phyloP scores from a whole-genome alignment of 2,797 vertebrate species.

The Austrolebias charrua region DNA sequence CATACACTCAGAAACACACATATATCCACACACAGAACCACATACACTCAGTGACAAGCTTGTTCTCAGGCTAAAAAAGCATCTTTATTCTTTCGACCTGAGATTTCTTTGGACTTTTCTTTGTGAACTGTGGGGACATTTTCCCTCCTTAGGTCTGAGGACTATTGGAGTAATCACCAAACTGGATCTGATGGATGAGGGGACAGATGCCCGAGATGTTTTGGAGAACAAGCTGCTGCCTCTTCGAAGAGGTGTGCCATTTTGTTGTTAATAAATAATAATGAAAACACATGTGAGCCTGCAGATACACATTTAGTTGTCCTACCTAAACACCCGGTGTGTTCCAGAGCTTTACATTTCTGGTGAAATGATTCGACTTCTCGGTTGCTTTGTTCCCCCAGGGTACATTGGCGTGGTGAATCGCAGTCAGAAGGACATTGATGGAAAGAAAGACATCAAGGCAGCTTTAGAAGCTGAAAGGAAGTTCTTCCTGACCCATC shows the following conservation, averaged over 20 bases:
- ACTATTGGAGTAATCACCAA: constrained; percentile 98
- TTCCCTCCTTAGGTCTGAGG: constrained; percentile 79
- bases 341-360: not conserved
- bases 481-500: constrained; percentile 88
- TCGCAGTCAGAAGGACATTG: constrained; percentile 92
- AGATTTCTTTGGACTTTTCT: too few species aligned
- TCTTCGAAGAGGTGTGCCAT: constrained; percentile 72
- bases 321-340: too few species aligned
- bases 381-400: constrained; percentile 47
- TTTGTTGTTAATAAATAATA: not conserved
- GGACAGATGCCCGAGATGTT: constrained; percentile 91
- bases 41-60: too few species aligned
- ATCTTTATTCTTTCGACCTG: too few species aligned
- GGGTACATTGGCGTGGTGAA: constrained; percentile 91
- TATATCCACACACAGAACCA: too few species aligned
- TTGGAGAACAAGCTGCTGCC: constrained; percentile 91
- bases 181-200: constrained; percentile 96
- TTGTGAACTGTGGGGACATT: not conserved
- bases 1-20: too few species aligned
- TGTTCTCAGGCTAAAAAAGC: too few species aligned
- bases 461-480: constrained; percentile 85
- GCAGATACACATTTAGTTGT: not conserved
- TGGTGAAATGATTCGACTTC: not conserved
- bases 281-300: not conserved
- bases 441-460: constrained; percentile 89